Conservation (phyloP, 2,113 vertebrate species). For the Pollachius pollachius region DNA sequence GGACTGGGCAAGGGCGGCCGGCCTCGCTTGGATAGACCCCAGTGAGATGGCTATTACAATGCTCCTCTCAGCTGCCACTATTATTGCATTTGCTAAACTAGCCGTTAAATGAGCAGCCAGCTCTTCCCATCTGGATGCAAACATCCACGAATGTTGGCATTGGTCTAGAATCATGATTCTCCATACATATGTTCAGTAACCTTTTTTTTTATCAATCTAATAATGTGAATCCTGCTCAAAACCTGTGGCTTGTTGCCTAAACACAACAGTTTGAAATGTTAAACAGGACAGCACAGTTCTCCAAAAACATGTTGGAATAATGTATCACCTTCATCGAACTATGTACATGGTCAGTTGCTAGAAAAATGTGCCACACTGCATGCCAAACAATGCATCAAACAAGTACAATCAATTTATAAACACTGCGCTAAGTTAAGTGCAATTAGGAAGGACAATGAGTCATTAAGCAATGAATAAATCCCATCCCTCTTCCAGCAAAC, state of each 20-base stretch:
- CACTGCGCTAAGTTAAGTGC: too few species aligned
- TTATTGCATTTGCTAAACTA: constrained; percentile 72
- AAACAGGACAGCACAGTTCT: too few species aligned
- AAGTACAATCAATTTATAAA: too few species aligned
- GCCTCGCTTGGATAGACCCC: constrained; percentile 55
- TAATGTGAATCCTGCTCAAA: not conserved
- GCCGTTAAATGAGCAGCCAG: constrained; percentile 65
- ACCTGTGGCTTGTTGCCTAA: not conserved
- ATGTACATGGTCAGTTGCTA: too few species aligned
- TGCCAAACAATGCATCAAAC: too few species aligned
- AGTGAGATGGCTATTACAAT: constrained; percentile 53
- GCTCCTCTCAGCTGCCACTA: constrained; percentile 44
- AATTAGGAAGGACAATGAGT: too few species aligned
- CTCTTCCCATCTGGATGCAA: constrained; percentile 51
- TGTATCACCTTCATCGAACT: too few species aligned
- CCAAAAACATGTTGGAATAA: too few species aligned
- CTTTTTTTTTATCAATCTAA: constrained; percentile 20
- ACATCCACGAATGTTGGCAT: constrained; percentile 25
- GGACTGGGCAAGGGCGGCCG: constrained; percentile 31
- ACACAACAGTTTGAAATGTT: not conserved
- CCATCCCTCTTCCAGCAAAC: too few species aligned
- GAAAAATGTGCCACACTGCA: too few species aligned
- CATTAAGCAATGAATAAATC: too few species aligned
- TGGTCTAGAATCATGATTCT: constrained; percentile 20
- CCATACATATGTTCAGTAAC: not conserved